These are phyloP conservation scores for Craterocephalus amniculus DNA, from an alignment of 2,797 vertebrate genomes.

Conservation along the genomic window DNA sequence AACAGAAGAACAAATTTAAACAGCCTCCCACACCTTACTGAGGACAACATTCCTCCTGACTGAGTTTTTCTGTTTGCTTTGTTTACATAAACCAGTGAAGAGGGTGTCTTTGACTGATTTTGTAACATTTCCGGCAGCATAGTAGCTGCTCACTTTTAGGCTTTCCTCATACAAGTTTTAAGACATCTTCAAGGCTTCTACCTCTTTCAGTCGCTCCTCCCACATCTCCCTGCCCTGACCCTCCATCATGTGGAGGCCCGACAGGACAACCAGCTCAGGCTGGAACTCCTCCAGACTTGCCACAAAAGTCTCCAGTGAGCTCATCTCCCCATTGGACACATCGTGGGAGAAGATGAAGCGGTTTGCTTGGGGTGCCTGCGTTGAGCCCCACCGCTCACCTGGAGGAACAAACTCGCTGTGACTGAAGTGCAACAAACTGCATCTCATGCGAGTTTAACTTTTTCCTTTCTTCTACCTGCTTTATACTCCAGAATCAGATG, in stretches of 20 bases:
- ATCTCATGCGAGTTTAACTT: background rate
- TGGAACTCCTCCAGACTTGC: conserved; percentile 94
- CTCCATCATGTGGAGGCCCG: conserved; percentile 99
- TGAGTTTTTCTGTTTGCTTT: background rate
- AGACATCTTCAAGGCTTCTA: conserved; percentile 41
- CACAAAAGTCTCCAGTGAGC: conserved; percentile 91
- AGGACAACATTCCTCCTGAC: background rate
- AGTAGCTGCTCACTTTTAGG: background rate
- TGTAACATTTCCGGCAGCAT: background rate
- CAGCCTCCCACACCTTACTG: background rate
- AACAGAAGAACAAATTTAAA: background rate
- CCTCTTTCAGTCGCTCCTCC: conserved; percentile 90
- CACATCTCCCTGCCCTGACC: conserved; percentile 89
- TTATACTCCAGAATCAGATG: conserved; percentile 98
- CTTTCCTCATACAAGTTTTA: background rate
- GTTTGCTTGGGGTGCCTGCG: conserved; percentile 91
- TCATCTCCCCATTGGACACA: conserved; percentile 93
- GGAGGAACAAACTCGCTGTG: background rate
- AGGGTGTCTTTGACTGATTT: background rate
- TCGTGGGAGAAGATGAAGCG: conserved; percentile 99
- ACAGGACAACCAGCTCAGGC: conserved; percentile 94
- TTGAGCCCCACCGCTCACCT: conserved; percentile 92
- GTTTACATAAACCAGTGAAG: background rate
- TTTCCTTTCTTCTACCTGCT: conserved; percentile 76
- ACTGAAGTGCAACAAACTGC: background rate